Evolutionary conservation across 53 echinoderm and acorn worm species (phyloP).

Genomic region (Astropecten irregularis): DNA sequence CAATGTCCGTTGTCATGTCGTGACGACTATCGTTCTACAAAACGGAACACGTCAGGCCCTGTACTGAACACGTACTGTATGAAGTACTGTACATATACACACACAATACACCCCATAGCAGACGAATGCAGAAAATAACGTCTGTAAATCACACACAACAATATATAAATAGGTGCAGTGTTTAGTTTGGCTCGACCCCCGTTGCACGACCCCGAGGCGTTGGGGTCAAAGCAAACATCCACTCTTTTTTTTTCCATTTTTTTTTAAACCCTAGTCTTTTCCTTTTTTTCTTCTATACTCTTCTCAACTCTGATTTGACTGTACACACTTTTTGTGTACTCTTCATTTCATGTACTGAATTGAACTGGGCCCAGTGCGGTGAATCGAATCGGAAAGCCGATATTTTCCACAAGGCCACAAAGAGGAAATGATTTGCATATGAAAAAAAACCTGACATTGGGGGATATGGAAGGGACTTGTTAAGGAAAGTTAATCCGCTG

Average conservation of each 20-base stretch:
- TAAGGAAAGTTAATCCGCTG: constrained; percentile 36
- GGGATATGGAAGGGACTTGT: constrained; percentile 40
- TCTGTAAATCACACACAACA: too few species aligned
- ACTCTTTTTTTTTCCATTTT: not conserved
- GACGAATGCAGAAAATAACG: constrained; percentile 39
- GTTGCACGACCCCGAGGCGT: constrained; percentile 47
- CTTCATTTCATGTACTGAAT: constrained; percentile 20
- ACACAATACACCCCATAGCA: too few species aligned
- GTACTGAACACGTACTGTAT: too few species aligned
- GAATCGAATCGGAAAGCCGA: constrained; percentile 87
- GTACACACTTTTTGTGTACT: too few species aligned
- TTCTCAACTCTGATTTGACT: not conserved
- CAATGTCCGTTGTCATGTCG: too few species aligned
- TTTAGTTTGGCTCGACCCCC: constrained; percentile 50
- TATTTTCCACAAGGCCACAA: constrained; percentile 97
- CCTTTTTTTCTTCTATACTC: not conserved
- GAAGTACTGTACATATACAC: too few species aligned
- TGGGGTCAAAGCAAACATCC: constrained; percentile 48
- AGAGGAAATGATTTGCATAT: constrained; percentile 99
- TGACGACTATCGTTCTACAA: too few species aligned
- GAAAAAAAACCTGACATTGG: constrained; percentile 92
- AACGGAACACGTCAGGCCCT: too few species aligned
- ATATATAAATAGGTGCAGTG: constrained; percentile 47
- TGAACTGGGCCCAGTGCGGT: constrained; percentile 20
- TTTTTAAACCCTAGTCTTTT: too few species aligned